Evolutionary conservation across 2,888 invertebrate genomes (phyloP), one percentile per base, ranked within the genome.

Genomic region (Lucinisca nassula): DNA sequence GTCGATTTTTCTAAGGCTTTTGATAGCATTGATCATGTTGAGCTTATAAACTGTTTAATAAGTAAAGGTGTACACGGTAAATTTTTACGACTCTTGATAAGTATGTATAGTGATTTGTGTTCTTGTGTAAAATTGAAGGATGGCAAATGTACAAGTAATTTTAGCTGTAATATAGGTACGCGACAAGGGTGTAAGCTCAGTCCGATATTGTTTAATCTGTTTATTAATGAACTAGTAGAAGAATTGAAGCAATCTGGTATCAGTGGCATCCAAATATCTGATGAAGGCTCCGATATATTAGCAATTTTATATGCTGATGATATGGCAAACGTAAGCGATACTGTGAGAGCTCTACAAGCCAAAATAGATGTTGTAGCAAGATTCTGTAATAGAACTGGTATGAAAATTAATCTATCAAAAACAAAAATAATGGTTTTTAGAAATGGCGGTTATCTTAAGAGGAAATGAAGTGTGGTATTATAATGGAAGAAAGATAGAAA

Each of bases 261-360:
- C n/a, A n/a, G 6, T 32, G 77, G 55, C 27, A 77, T 77, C 8
- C 30, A 61, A 61, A 30, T 61, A 10, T 27, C 27, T 2, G 2
- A 61, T 30, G 10, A 77, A 40, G 40, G 24, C 10, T 27, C 45
- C 17, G 51, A 49, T 30, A 49, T 76, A 27, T 49, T 76, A 8
- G 24, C 38, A 10, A 21, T 76, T 21, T n/a, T 76, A 24, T 76
- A 49, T 76, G 76, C 76, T 6, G 35, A 72, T 72, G 76, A 76
- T 30, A 30, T 76, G 14, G 76, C 76, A 3, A 17, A 17, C 45
- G 8, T 45, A 12, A 12, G 10, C 17, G 45, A 45, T 45, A 45
- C 45, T 14, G 35, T 55, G 45, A 40, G 30, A 61, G n/a, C 6
- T 37, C 55, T 32, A 38, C 78, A 51, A 51, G 35, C 1, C 17